Evolutionary conservation across 2,888 invertebrate species (phyloP).

Genomic region (Hirtodrosophila histrioides): DNA sequence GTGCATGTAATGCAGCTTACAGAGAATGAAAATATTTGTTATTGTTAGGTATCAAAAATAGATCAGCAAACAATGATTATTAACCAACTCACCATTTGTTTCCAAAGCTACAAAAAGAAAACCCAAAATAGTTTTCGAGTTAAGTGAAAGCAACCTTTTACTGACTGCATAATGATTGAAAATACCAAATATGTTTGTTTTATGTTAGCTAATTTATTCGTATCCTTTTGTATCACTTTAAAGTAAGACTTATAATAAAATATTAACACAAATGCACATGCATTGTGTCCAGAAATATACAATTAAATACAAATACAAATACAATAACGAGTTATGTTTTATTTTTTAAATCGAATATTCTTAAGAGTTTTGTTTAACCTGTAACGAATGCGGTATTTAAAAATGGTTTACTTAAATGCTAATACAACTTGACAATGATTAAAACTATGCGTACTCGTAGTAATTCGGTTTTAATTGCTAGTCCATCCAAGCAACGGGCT

Average conservation of each 20-base stretch:
- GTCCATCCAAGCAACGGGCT: conserved; percentile 45
- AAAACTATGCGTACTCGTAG: conserved; percentile 23
- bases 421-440: conserved; percentile 46
- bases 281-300: conserved; percentile 26
- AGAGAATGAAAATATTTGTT: no score
- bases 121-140: no score
- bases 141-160: no score
- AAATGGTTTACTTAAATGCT: conserved; percentile 29
- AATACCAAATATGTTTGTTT: neutral
- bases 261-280: conserved; percentile 21
- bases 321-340: conserved; percentile 10
- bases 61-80: no score
- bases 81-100: no score
- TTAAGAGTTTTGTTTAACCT: conserved; percentile 16
- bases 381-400: conserved; percentile 30
- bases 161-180: neutral
- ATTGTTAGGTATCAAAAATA: no score
- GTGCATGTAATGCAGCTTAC: no score
- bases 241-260: conserved; percentile 24
- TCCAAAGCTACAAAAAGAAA: no score
- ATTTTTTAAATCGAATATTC: neutral
- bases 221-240: conserved; percentile 39
- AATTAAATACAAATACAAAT: conserved; percentile 28
- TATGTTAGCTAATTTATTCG: conserved; percentile 40
- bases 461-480: conserved; percentile 41